phyloP scores from a whole-genome alignment of 2,888 invertebrate species.

The Timema podura region DNA sequence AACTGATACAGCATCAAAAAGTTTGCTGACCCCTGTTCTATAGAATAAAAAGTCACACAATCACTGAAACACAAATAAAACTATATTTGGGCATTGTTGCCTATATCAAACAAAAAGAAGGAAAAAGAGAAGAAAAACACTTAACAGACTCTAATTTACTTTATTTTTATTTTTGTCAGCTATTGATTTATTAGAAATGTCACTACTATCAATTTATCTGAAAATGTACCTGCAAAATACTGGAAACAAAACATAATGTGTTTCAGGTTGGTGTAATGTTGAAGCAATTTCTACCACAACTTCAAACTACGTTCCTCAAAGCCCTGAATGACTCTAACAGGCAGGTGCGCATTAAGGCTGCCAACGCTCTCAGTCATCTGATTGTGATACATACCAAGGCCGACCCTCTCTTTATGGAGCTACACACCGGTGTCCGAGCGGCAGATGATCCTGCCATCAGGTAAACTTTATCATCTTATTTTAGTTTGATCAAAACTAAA shows the following conservation, averaged over 20 bases:
- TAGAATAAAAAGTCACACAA: too few species aligned
- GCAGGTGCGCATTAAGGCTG: slow-evolving; percentile 84
- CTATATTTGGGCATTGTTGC: too few species aligned
- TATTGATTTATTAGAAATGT: background rate
- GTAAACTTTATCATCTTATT: too few species aligned
- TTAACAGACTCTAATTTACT: background rate
- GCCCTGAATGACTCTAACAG: slow-evolving; percentile 87
- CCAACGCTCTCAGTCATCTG: slow-evolving; percentile 78
- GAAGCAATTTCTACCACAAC: slow-evolving; percentile 96
- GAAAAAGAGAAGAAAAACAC: background rate
- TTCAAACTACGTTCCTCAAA: slow-evolving; percentile 97
- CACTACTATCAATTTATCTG: slow-evolving; percentile 9
- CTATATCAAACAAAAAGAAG: too few species aligned
- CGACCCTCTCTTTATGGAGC: slow-evolving; percentile 91
- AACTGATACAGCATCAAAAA: too few species aligned
- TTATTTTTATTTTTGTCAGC: slow-evolving; percentile 9
- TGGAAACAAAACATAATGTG: too few species aligned
- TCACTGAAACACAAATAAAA: too few species aligned
- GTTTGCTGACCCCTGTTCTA: too few species aligned
- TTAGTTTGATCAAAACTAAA: too few species aligned
- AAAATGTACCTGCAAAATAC: too few species aligned
- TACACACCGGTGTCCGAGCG: slow-evolving; percentile 79
- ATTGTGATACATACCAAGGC: slow-evolving; percentile 89
- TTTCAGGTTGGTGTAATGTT: slow-evolving; percentile 84
- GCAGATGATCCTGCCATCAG: slow-evolving; percentile 78